phyloP scores from a whole-genome alignment of 2,113 vertebrate species.

The Salvelinus alpinus region DNA sequence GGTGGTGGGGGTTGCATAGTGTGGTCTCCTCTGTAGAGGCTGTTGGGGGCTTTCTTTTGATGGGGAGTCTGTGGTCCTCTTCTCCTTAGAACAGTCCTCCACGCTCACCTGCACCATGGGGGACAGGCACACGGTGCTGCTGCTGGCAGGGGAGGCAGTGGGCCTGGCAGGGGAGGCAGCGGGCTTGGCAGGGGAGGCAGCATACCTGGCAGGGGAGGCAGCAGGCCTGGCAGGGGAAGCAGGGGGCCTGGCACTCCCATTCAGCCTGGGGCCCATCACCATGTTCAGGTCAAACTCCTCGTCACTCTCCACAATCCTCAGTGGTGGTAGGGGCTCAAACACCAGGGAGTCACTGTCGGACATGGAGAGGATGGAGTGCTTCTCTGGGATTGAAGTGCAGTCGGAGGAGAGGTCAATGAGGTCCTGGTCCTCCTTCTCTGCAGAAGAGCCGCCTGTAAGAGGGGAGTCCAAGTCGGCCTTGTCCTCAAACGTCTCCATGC shows the following conservation, averaged over 20 bases:
- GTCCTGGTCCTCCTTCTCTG: conserved; percentile 86
- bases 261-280: conserved; percentile 55
- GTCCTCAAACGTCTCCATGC: conserved; percentile 92
- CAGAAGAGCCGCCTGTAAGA: conserved; percentile 39
- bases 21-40: conserved; percentile 44
- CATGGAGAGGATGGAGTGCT: conserved; percentile 88
- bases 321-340: conserved; percentile 91
- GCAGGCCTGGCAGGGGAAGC: too few species aligned
- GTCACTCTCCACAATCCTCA: conserved; percentile 95
- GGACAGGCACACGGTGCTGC: conserved; percentile 77
- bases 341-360: conserved; percentile 97
- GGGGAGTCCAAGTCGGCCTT: conserved; percentile 79
- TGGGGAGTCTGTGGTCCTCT: conserved; percentile 64
- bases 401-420: conserved; percentile 96
- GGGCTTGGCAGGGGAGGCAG: conserved; percentile 51
- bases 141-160: conserved; percentile 44
- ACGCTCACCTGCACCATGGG: conserved; percentile 89
- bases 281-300: conserved; percentile 83
- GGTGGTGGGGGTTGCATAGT: conserved; percentile 49
- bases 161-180: conserved; percentile 70
- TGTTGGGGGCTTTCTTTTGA: conserved; percentile 40
- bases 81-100: conserved; percentile 85
- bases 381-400: conserved; percentile 91
- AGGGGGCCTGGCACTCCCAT: conserved; percentile 47
- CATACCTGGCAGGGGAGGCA: conserved; percentile 57